These are phyloP conservation scores for Nyctereutes procyonoides DNA, from an alignment of 2,113 vertebrate species.

Conservation along the genomic window DNA sequence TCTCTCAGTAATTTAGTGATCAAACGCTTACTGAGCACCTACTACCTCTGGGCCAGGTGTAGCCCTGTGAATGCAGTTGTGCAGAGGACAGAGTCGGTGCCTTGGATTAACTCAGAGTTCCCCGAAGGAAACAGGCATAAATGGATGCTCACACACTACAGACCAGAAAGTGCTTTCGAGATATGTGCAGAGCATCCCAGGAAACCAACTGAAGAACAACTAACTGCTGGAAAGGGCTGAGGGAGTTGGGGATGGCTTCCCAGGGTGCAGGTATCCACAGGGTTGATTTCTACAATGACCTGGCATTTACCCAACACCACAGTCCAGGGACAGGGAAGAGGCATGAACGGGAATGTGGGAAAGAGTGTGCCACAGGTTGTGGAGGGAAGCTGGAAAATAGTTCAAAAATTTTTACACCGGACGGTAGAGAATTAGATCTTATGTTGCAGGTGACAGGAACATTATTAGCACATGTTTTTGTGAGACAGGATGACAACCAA, in stretches of 20 bases:
- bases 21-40: not conserved
- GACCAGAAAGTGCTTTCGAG: not conserved
- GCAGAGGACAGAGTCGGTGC: not conserved
- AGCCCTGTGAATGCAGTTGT: not conserved
- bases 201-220: not conserved
- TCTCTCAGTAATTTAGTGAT: not conserved
- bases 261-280: not conserved
- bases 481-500: not conserved
- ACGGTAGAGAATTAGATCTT: slow-evolving; percentile 1
- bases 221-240: not conserved
- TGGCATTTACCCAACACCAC: not conserved
- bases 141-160: not conserved
- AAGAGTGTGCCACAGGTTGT: rapidly evolving
- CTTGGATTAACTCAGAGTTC: not conserved
- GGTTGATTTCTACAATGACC: not conserved
- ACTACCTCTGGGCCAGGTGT: not conserved
- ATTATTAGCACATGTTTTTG: not conserved
- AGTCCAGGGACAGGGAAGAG: not conserved
- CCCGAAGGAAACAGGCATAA: not conserved
- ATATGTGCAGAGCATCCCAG: not conserved
- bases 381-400: not conserved
- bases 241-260: not conserved
- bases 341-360: rapidly evolving
- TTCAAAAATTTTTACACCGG: not conserved
- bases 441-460: not conserved